Evolutionary conservation across 1,140 invertebrate genomes (phyloP).

Genomic region (Lucilia sericata): DNA sequence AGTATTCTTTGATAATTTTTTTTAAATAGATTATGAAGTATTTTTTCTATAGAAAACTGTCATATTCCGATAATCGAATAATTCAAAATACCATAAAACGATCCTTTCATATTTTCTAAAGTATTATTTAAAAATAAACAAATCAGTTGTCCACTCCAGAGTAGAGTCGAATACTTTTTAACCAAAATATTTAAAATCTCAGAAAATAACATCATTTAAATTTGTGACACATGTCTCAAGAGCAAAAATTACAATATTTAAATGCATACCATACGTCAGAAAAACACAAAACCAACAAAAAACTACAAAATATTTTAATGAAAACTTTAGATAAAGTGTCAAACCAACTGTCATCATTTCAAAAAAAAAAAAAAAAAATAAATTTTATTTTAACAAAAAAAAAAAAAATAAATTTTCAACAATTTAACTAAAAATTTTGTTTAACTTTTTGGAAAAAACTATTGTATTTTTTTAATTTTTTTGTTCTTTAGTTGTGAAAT

Average conservation of each 20-base stretch:
- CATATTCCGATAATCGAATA: too few relatives aligned
- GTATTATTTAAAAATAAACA: too few relatives aligned
- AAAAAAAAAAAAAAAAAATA: too few relatives aligned
- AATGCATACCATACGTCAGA: not conserved
- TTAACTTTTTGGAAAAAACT: not conserved
- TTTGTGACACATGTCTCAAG: constrained; percentile 35
- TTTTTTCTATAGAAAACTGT: too few relatives aligned
- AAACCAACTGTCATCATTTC: not conserved
- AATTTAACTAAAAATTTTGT: not conserved
- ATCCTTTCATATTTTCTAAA: too few relatives aligned
- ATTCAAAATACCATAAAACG: too few relatives aligned
- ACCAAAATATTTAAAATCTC: not conserved
- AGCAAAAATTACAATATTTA: not conserved
- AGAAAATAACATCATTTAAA: constrained; percentile 11
- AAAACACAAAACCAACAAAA: not conserved
- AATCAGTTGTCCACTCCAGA: too few relatives aligned
- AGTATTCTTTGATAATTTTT: too few relatives aligned
- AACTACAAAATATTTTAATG: not conserved
- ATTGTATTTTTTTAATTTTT: not conserved
- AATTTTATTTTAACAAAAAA: too few relatives aligned
- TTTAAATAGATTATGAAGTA: too few relatives aligned
- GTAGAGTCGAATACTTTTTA: not conserved
- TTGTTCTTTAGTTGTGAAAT: not conserved
- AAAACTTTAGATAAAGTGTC: not conserved
- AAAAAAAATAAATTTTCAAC: too few relatives aligned